Base-by-base conservation (phyloP, 2,797 vertebrate genomes). In the Gila robusta region DNA sequence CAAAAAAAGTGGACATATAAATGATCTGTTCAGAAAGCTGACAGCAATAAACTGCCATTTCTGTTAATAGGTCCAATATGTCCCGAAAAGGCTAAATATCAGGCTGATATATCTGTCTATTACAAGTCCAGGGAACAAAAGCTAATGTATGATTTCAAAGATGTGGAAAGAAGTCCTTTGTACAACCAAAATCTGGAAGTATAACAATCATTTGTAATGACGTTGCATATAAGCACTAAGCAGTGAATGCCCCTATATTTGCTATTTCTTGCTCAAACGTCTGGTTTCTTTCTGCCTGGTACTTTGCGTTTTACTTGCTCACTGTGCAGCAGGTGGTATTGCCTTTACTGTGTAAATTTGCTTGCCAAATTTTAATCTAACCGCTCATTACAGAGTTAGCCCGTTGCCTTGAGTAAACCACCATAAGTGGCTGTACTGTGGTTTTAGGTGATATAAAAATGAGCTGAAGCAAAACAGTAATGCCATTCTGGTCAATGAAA, bases 291-390 rank as follows among this genome's bases (percentile, higher is more conserved):
- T 2, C 67, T 82, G 49, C 49, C 23, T 72, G 9, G 35, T 59
- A 72, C 47, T 71, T 47, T n/a, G 41, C 3, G 4, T 64, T 83
- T 35, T 37, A 49, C 56, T 76, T 66, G 71, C 59, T 66, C 35
- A 9, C 35, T 37, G 32, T 49, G 47, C 17, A 70, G 73, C 73
- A 84, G 64, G 73, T 79, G 44, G 73, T 56, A 21, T 84, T 41
- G 37, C 83, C 47, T 70, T 79, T 70, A 78, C n/a, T 41, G 64
- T 21, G 17, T 70, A 23, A 11, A 39, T 84, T 59, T 32, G 35
- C 73, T 84, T 79, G 64, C 74, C 83, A 84, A 84, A 70, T 70
- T 79, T 16, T n/a, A 59, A 77, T 84, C n/a, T n/a, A 78, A 78
- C 47, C 74, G 26, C 83, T 79, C 35, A 70, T 78, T 84, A 78